Base-by-base conservation (phyloP, 2,113 vertebrate genomes). In the Colossoma macropomum region DNA sequence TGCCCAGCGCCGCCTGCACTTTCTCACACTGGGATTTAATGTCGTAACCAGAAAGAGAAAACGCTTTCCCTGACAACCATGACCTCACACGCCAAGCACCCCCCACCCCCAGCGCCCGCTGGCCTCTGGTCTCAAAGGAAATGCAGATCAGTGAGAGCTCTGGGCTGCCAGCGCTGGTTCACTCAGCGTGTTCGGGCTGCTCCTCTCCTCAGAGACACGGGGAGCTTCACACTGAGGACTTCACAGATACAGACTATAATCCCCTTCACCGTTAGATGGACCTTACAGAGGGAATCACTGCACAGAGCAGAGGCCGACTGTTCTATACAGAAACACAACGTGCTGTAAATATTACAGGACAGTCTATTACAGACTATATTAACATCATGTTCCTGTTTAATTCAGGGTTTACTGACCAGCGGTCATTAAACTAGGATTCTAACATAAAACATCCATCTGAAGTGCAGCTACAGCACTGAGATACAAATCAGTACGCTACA, bases 11-110 rank as follows among this genome's bases (percentile, higher is more conserved):
- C 9, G 68, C 60, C 30, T 21, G 17, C 54, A 56, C 83, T 65
- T 63, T 84, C 81, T 83, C 78, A 85, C 84, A 79, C 60, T 74
- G 81, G 72, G 81, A 75, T 81, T 85, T 88, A 74, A 34, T 81
- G 73, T 75, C 71, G 75, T 77, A 84, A 89, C 81, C 79, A 77
- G 66, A 70, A 52, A 81, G 71, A 56, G 79, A 65, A n/a, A 81
- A 59, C 80, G 74, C 66, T 60, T 84, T 85, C 66, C 83, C 77
- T 78, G 34, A 79, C 82, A 83, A 68, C 84, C 69, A 79, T 80
- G 73, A 88, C 85, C 83, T 86, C 70, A 77, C 83, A 56, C 19
- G 21, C 54, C 54, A 56, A 21, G 23, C 54, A 56, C 54, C 1
- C 5, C 6, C 54, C 54, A 17, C 54, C 6, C 54, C 6, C 52